A percentile compares a stretch with the other conserved stretches of the same genome.
Evolutionary conservation across 2,797 vertebrate species (phyloP).

Genomic region (Mormyrops attenuatus): DNA sequence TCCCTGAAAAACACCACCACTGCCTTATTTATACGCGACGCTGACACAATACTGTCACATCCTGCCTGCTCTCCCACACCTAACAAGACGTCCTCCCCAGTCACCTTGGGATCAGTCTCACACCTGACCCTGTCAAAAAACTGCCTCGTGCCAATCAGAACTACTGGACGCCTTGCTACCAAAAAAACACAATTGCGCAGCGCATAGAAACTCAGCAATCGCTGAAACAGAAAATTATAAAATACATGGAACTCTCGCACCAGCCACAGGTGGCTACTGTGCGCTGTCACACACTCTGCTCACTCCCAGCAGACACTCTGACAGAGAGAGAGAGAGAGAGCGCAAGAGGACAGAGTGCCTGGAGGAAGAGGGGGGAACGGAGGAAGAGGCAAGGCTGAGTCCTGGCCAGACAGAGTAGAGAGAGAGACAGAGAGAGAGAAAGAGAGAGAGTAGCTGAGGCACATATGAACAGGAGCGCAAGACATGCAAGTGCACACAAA

Average conservation of each 20-base stretch:
- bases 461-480: background rate
- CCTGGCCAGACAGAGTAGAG: slow-evolving; percentile 32
- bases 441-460: background rate
- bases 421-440: slow-evolving; percentile 47
- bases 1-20: too few species aligned
- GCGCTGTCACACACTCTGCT: background rate
- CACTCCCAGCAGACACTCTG: background rate
- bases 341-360: slow-evolving; percentile 50
- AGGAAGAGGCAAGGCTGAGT: slow-evolving; percentile 51
- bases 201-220: background rate
- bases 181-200: background rate
- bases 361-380: slow-evolving; percentile 41
- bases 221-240: background rate
- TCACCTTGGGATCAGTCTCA: background rate
- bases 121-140: background rate
- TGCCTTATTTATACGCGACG: too few species aligned
- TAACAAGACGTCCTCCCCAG: background rate
- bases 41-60: background rate
- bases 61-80: background rate
- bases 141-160: too few species aligned
- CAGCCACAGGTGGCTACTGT: background rate
- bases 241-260: background rate
- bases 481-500: background rate
- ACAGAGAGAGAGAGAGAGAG: background rate
- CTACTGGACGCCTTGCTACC: background rate